These are phyloP conservation scores for Panurus biarmicus DNA, from an alignment of 2,113 vertebrate species.

Conservation along the genomic window DNA sequence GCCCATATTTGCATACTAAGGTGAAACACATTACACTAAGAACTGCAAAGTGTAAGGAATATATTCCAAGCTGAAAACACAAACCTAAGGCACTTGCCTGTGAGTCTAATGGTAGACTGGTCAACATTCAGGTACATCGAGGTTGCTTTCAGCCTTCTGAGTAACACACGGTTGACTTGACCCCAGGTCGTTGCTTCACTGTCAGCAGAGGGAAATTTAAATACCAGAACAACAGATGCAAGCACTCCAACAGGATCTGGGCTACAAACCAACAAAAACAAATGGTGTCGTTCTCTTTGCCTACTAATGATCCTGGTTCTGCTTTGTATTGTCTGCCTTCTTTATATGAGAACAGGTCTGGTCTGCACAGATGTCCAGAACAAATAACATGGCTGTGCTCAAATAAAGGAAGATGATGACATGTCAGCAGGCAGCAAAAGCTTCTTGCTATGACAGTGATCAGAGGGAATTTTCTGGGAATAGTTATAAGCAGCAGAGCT, in stretches of 20 bases:
- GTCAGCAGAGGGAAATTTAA: slow-evolving; percentile 52
- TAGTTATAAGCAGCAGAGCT: neutral
- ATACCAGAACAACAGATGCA: slow-evolving; percentile 63
- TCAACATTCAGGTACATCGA: slow-evolving; percentile 49
- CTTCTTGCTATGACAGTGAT: neutral
- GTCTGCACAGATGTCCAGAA: neutral
- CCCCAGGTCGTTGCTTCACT: neutral
- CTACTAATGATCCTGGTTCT: neutral
- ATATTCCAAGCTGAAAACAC: neutral
- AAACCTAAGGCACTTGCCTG: slow-evolving; percentile 64
- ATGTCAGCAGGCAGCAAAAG: neutral
- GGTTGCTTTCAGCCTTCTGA: slow-evolving; percentile 19
- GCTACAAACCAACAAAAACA: slow-evolving; percentile 63
- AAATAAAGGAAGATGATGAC: neutral
- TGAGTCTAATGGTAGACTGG: slow-evolving; percentile 47
- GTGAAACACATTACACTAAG: neutral
- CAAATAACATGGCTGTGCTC: neutral
- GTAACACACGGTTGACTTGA: slow-evolving; percentile 39
- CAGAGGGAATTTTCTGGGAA: neutral
- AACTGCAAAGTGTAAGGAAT: neutral
- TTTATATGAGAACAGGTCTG: neutral
- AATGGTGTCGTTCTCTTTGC: neutral
- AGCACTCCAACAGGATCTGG: slow-evolving; percentile 49
- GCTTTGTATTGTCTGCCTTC: neutral
- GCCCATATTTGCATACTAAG: neutral